These are phyloP conservation scores for Pheosia tremula DNA, from an alignment of 2,888 invertebrate genomes.

Conservation along the genomic window DNA sequence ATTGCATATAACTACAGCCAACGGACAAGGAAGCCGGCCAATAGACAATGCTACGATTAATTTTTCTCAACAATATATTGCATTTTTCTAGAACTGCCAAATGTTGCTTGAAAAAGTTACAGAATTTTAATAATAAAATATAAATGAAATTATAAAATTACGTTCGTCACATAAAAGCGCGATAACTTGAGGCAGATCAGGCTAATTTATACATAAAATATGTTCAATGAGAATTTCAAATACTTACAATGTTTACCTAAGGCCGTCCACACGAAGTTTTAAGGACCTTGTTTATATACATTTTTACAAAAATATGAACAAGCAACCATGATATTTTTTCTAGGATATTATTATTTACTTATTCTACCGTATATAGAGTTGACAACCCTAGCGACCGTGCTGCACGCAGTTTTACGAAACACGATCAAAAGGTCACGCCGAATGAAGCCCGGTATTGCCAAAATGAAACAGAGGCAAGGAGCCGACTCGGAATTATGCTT, in stretches of 20 bases:
- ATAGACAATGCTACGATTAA: conserved; percentile 18
- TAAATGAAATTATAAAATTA: too few relatives aligned
- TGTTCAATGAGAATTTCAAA: background rate
- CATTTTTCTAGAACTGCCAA: conserved; percentile 12
- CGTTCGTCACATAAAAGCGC: too few relatives aligned
- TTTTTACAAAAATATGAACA: too few relatives aligned
- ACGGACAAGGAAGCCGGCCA: conserved; percentile 21
- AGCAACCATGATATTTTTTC: background rate
- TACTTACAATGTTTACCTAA: too few relatives aligned
- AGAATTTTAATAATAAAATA: too few relatives aligned
- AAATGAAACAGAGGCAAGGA: conserved; percentile 47
- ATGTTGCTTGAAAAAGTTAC: background rate
- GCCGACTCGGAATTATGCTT: conserved; percentile 30
- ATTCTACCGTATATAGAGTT: background rate
- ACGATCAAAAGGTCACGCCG: conserved; percentile 59
- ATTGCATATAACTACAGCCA: background rate
- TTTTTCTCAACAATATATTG: conserved; percentile 3
- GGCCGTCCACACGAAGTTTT: too few relatives aligned
- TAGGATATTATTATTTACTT: background rate
- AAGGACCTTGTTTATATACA: too few relatives aligned
- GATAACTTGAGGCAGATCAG: too few relatives aligned
- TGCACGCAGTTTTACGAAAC: conserved; percentile 49
- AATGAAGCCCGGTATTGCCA: conserved; percentile 61
- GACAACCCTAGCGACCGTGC: conserved; percentile 30
- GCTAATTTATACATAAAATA: too few relatives aligned